These are phyloP conservation scores for Equus quagga DNA, from an alignment of 2,113 vertebrate species.

Conservation along the genomic window DNA sequence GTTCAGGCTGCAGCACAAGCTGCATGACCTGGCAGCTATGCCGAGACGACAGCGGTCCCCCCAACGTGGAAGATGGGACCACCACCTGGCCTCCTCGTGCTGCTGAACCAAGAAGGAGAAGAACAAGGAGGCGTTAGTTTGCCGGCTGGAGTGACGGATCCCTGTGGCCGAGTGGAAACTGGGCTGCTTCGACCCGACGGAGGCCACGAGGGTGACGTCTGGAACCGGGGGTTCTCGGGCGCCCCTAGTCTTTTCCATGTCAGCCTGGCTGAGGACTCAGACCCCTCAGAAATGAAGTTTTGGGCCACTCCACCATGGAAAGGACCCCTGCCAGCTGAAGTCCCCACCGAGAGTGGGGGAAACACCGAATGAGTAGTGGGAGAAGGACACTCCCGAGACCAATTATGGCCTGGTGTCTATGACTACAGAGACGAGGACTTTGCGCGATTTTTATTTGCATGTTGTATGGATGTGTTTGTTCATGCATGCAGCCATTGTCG, in stretches of 20 bases:
- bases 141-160: background rate
- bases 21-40: background rate
- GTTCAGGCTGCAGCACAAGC: background rate
- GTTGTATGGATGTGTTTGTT: background rate
- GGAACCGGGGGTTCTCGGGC: background rate
- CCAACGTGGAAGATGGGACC: background rate
- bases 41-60: fast-evolving
- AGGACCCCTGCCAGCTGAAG: background rate
- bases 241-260: background rate
- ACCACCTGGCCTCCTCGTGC: fast-evolving
- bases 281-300: background rate
- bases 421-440: background rate
- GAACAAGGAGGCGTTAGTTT: no score
- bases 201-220: background rate
- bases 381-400: background rate
- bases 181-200: background rate
- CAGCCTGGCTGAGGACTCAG: background rate
- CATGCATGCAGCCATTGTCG: background rate
- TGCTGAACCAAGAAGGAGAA: background rate
- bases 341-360: background rate
- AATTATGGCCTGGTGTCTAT: fast-evolving
- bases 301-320: background rate
- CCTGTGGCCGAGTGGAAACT: background rate
- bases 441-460: background rate
- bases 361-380: background rate